These are phyloP conservation scores for Neosalanx taihuensis DNA, from an alignment of 2,797 vertebrate genomes.

Conservation along the genomic window DNA sequence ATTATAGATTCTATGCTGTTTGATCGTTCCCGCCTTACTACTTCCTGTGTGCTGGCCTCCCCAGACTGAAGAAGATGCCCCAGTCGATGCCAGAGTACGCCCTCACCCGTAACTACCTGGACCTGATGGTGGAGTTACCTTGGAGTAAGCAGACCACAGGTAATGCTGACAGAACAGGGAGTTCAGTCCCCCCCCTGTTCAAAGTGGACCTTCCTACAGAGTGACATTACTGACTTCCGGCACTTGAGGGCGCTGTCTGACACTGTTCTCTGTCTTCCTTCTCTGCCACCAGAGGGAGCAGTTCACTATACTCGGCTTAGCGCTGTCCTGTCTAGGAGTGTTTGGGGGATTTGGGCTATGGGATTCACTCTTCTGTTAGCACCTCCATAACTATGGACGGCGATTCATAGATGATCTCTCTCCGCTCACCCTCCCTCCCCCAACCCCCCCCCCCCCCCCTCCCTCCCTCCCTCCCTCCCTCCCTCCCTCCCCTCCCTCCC, in stretches of 20 bases:
- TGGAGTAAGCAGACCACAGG: slow-evolving; percentile 94
- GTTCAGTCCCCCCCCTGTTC: not conserved
- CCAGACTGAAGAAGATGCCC: slow-evolving; percentile 96
- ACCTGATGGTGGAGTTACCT: slow-evolving; percentile 95
- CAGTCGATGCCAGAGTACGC: slow-evolving; percentile 98
- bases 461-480: not conserved
- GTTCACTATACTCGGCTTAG: not conserved
- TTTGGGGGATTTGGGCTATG: not conserved
- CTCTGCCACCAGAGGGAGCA: not conserved
- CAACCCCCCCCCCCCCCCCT: not conserved
- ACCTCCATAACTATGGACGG: not conserved
- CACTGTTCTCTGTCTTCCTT: not conserved
- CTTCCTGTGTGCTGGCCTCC: not conserved
- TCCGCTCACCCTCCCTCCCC: not conserved
- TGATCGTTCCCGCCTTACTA: not conserved
- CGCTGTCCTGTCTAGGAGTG: not conserved
- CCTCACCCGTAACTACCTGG: slow-evolving; percentile 93
- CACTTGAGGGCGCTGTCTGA: slow-evolving; percentile 33
- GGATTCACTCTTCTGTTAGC: not conserved
- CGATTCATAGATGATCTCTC: not conserved
- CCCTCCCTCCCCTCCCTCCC: not conserved
- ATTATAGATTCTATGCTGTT: not conserved
- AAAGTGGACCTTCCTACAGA: not conserved
- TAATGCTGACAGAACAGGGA: slow-evolving; percentile 48
- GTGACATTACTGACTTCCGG: not conserved